A percentile compares a stretch with the other conserved stretches of the same genome.
phyloP scores from a whole-genome alignment of 2,113 vertebrate genomes.

The Protobothrops mucrosquamatus region DNA sequence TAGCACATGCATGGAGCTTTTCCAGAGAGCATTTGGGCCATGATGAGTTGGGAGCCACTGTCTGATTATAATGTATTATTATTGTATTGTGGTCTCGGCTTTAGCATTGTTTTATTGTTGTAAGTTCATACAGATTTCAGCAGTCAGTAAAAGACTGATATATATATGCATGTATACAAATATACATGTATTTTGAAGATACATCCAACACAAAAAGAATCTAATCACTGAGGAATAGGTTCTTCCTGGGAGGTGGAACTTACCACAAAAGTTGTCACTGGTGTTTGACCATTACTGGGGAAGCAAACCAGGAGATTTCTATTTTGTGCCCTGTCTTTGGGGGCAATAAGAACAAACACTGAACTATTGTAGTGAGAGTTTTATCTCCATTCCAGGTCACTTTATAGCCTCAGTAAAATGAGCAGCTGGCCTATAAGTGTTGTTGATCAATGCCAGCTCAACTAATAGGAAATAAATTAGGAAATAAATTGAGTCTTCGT shows the following conservation, averaged over 20 bases:
- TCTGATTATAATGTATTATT: not conserved
- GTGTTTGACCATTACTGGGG: not conserved
- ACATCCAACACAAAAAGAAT: not conserved
- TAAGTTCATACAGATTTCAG: not conserved
- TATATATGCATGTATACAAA: not conserved
- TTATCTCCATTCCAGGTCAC: not conserved
- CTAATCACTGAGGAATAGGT: not conserved
- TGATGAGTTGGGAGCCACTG: not conserved
- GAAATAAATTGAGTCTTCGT: not conserved
- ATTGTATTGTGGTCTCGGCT: not conserved
- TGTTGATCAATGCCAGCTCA: not conserved
- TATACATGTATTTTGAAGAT: not conserved
- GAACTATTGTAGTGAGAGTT: not conserved
- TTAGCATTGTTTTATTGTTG: not conserved
- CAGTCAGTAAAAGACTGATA: not conserved
- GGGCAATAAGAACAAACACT: not conserved
- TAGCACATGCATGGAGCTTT: not conserved
- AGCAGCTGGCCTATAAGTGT: not conserved
- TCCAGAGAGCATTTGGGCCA: not conserved
- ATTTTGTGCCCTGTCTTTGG: not conserved
- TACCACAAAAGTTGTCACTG: not conserved
- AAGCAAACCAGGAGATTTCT: not conserved
- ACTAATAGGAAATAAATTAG: not conserved
- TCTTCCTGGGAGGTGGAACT: not conserved
- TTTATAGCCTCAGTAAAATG: not conserved